These are phyloP conservation scores for Petaurus breviceps DNA, from an alignment of 2,113 vertebrate genomes.

Conservation along the genomic window DNA sequence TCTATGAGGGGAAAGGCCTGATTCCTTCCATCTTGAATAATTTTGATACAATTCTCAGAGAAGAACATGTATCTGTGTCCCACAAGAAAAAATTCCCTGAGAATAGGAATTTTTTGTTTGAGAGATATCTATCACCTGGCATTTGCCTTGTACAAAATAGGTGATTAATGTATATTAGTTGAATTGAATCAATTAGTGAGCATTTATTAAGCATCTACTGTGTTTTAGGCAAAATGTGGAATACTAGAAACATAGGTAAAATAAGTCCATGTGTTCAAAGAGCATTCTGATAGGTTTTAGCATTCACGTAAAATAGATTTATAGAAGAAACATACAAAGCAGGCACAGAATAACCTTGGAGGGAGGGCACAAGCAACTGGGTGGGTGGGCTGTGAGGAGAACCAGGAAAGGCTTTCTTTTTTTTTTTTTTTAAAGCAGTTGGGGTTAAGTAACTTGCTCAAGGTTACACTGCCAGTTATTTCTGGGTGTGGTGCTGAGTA, in stretches of 20 bases:
- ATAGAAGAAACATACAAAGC: background rate
- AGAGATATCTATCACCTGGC: background rate
- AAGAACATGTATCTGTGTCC: background rate
- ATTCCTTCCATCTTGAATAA: background rate
- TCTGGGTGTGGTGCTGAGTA: no score
- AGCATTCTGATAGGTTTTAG: background rate
- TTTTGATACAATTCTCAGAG: background rate
- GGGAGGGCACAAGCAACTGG: background rate
- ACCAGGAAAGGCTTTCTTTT: conserved; percentile 43
- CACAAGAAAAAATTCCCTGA: background rate
- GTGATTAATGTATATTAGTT: background rate
- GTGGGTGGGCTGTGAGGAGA: background rate
- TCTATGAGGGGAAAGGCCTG: background rate
- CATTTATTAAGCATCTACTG: background rate
- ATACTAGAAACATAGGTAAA: background rate
- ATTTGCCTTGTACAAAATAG: background rate
- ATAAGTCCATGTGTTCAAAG: background rate
- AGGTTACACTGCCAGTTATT: no score
- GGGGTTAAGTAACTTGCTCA: no score
- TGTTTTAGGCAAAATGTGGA: background rate
- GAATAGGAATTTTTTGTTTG: background rate
- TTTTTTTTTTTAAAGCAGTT: no score
- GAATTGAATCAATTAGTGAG: background rate
- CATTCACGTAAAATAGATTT: background rate
- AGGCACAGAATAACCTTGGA: background rate